phyloP scores from a whole-genome alignment of 2,113 vertebrate species.

The Ramphastos sulfuratus region DNA sequence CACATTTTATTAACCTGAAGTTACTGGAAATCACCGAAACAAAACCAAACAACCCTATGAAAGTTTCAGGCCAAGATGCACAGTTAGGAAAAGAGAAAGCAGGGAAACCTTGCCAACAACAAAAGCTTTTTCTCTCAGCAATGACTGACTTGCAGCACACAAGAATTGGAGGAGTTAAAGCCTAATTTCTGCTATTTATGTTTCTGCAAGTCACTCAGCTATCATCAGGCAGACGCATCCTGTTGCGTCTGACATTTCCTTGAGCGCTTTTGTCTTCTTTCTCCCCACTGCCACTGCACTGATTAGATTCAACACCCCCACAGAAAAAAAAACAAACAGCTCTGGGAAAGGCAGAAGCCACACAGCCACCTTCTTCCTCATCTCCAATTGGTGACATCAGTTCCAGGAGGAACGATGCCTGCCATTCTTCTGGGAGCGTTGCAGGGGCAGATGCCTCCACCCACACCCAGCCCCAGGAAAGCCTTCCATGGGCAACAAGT shows the following conservation, averaged over 20 bases:
- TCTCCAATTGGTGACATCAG: background rate
- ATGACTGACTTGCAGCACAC: background rate
- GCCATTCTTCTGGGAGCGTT: background rate
- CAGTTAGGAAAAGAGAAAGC: background rate
- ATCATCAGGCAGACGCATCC: background rate
- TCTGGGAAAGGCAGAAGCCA: background rate
- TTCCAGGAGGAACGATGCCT: background rate
- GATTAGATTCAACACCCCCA: background rate
- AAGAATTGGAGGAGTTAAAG: background rate
- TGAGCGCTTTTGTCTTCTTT: background rate
- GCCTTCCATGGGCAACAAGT: rapidly evolving
- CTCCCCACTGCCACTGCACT: background rate
- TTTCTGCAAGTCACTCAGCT: constrained; percentile 31
- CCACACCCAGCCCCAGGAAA: background rate
- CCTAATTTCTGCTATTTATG: constrained; percentile 24
- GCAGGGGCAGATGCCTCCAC: background rate
- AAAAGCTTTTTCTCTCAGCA: background rate
- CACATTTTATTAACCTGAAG: background rate
- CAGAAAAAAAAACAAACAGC: background rate
- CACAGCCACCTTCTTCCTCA: background rate
- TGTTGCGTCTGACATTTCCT: constrained; percentile 51
- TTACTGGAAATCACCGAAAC: background rate
- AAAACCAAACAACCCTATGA: background rate
- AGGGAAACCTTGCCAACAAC: background rate
- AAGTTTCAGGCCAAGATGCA: background rate